phyloP scores from a whole-genome alignment of 2,888 invertebrate species.

The Erebia ligea region DNA sequence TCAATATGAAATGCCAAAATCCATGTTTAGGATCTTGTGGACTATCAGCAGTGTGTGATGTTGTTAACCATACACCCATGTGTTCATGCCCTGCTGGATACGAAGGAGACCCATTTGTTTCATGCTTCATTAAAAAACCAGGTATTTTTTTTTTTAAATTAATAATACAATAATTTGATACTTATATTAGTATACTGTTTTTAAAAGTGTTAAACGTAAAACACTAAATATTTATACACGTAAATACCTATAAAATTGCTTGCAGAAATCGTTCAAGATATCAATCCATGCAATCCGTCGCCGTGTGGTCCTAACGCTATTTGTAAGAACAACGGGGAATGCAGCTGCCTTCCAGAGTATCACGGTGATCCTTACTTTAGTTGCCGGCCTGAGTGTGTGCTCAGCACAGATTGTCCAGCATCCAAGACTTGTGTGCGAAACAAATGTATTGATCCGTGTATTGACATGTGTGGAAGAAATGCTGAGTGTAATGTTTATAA shows the following conservation, averaged over 20 bases:
- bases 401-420: conserved; percentile 90
- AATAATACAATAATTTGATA: neutral
- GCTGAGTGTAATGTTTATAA: conserved; percentile 91
- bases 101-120: conserved; percentile 89
- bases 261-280: conserved; percentile 63
- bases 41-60: conserved; percentile 87
- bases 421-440: conserved; percentile 90
- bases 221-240: neutral
- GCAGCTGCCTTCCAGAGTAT: conserved; percentile 89
- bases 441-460: conserved; percentile 93
- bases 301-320: conserved; percentile 92
- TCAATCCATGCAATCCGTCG: conserved; percentile 88
- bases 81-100: conserved; percentile 86
- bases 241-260: conserved; percentile 16
- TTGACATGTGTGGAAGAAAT: conserved; percentile 90
- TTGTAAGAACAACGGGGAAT: conserved; percentile 87
- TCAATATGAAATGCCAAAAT: conserved; percentile 89
- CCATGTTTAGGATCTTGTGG: conserved; percentile 92
- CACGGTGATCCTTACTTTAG: conserved; percentile 90
- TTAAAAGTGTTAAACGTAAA: neutral
- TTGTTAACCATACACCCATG: conserved; percentile 89
- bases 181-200: neutral
- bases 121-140: conserved; percentile 81
- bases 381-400: conserved; percentile 91
- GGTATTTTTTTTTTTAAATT: conserved; percentile 51